Conservation (phyloP, 2,113 vertebrate genomes). For the Xenus cinereus region DNA sequence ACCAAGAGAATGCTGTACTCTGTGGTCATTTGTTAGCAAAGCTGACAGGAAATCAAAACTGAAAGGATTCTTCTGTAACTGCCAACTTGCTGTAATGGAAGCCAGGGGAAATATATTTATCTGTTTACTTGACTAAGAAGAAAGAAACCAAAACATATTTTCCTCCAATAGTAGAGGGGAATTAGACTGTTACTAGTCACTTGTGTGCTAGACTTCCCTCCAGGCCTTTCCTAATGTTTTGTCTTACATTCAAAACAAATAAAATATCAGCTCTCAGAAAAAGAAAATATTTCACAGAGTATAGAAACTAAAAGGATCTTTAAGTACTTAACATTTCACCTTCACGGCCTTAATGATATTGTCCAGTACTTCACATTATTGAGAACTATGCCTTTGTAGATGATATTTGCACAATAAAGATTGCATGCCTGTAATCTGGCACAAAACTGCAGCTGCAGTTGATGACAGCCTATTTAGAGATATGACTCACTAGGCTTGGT, state of each 20-base stretch:
- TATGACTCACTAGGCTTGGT: background rate
- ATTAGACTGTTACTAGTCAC: slow-evolving; percentile 36
- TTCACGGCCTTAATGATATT: background rate
- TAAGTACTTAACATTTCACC: background rate
- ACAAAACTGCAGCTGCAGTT: background rate
- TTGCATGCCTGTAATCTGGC: background rate
- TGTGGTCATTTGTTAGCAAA: slow-evolving; percentile 36
- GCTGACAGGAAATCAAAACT: slow-evolving; percentile 65
- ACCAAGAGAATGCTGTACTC: slow-evolving; percentile 16
- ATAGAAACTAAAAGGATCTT: background rate
- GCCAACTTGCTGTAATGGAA: slow-evolving; percentile 49
- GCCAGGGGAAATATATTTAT: slow-evolving; percentile 61
- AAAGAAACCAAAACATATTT: slow-evolving; percentile 58
- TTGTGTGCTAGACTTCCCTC: slow-evolving; percentile 43
- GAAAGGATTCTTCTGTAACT: slow-evolving; percentile 50
- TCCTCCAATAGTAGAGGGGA: slow-evolving; percentile 17
- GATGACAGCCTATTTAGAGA: background rate
- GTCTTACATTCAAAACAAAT: slow-evolving; percentile 36
- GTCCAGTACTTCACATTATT: background rate
- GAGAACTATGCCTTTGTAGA: background rate
- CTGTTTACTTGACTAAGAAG: slow-evolving; percentile 58
- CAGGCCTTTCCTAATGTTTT: slow-evolving; percentile 43
- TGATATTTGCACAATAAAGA: background rate
- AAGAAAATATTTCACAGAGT: background rate
- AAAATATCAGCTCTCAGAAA: slow-evolving; percentile 7